Evolutionary conservation across 2,113 vertebrate genomes (phyloP).

Genomic region (Tichodroma muraria): DNA sequence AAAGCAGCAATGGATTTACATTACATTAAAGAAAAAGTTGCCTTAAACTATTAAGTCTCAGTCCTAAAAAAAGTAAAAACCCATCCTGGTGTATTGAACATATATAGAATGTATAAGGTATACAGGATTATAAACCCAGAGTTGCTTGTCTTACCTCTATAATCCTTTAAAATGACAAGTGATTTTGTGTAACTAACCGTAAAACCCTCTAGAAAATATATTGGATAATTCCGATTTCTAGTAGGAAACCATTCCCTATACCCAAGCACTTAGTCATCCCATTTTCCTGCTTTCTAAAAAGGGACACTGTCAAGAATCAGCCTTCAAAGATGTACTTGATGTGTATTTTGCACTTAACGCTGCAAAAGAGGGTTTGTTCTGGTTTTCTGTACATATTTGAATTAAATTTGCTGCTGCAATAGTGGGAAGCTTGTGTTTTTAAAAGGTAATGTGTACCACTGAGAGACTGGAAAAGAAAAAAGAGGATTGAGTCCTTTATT

Average conservation of each 20-base stretch:
- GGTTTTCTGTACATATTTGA: not conserved
- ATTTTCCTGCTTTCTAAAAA: constrained; percentile 34
- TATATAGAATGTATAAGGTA: constrained; percentile 50
- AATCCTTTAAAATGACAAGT: constrained; percentile 48
- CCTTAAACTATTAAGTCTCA: constrained; percentile 53
- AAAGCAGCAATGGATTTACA: constrained; percentile 71
- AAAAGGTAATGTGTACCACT: not conserved
- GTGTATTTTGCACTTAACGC: not conserved
- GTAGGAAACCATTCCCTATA: not conserved
- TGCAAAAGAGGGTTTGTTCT: not conserved
- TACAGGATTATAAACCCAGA: constrained; percentile 50
- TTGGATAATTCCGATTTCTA: constrained; percentile 1
- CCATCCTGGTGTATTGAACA: constrained; percentile 49
- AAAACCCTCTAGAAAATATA: constrained; percentile 31
- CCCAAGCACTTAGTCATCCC: constrained; percentile 9
- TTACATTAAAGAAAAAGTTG: constrained; percentile 59
- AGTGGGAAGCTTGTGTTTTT: not conserved
- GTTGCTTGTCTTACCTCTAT: constrained; percentile 9
- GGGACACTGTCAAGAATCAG: constrained; percentile 42
- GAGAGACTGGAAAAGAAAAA: not conserved
- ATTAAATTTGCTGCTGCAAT: not conserved
- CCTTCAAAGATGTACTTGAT: not conserved
- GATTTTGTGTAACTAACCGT: constrained; percentile 8
- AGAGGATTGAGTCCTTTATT: not conserved
- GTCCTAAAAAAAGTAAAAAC: constrained; percentile 63